A percentile compares a stretch with the other conserved stretches of the same genome.
Conservation (phyloP, 1,140 invertebrate genomes). For the Thrips palmi region DNA sequence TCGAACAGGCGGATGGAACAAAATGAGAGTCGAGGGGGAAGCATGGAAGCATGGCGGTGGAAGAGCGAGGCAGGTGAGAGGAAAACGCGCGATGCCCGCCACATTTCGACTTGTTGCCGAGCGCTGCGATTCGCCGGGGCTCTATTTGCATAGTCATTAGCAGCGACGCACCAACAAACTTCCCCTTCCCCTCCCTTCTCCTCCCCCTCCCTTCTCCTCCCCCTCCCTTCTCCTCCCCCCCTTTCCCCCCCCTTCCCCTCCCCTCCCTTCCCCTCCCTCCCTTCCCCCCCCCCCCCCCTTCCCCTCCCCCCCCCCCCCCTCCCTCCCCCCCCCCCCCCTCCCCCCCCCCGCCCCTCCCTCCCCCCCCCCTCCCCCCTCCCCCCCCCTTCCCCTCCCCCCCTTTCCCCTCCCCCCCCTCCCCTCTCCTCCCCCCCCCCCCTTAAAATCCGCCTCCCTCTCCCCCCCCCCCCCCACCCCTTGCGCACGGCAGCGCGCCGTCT, state of each 20-base stretch:
- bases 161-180: too few species aligned
- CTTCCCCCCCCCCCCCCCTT: not conserved
- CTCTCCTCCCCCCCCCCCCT: not conserved
- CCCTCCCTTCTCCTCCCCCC: not conserved
- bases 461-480: not conserved
- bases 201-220: too few species aligned
- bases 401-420: not conserved
- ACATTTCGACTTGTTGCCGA: not conserved
- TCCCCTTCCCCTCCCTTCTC: too few species aligned
- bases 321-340: not conserved
- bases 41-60: too few species aligned
- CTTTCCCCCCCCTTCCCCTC: not conserved
- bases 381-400: conserved; percentile 2
- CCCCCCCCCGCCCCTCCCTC: not conserved
- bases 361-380: not conserved
- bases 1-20: too few species aligned
- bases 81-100: not conserved
- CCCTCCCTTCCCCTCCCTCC: not conserved
- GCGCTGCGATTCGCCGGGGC: not conserved
- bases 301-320: not conserved
- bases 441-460: not conserved
- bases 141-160: conserved; percentile 2
- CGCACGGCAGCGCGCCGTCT: not conserved
- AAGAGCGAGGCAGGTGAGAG: not conserved
- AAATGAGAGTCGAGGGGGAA: too few species aligned